Percentiles rank a stretch among this genome's conserved stretches.
phyloP scores from a whole-genome alignment of 1,140 invertebrate species.

The Brachionus koreanus region DNA sequence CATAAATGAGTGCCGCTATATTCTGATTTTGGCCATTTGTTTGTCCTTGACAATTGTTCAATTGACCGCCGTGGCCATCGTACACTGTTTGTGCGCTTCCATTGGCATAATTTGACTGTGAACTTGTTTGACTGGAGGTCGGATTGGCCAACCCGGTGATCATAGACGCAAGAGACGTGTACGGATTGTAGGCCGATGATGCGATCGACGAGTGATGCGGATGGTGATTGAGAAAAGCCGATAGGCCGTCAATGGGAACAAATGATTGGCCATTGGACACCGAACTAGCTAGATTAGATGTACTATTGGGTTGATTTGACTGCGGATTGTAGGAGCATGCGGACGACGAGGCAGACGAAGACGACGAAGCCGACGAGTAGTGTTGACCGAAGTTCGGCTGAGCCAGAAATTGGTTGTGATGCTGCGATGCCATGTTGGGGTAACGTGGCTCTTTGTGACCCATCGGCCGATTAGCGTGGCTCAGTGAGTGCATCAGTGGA shows the following conservation, averaged over 20 bases:
- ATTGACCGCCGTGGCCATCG: not conserved
- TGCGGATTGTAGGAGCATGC: not conserved
- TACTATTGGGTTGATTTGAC: not conserved
- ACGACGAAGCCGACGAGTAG: not conserved
- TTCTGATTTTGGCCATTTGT: not conserved
- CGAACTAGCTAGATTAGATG: not conserved
- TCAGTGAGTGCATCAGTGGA: not conserved
- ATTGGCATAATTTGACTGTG: not conserved
- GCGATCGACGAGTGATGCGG: not conserved
- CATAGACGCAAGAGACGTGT: constrained; percentile 30
- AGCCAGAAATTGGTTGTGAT: not conserved
- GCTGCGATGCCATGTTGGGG: not conserved
- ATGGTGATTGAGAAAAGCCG: constrained; percentile 28
- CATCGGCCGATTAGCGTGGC: not conserved
- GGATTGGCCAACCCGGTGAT: constrained; percentile 27
- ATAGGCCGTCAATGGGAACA: constrained; percentile 22
- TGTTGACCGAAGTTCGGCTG: not conserved
- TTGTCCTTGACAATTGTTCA: not conserved
- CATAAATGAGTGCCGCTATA: not conserved
- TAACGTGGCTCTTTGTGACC: not conserved
- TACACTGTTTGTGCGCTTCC: not conserved
- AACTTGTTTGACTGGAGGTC: not conserved
- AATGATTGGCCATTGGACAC: not conserved
- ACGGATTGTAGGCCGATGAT: not conserved
- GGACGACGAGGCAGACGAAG: not conserved